phyloP scores from a whole-genome alignment of 92 coral and sea anemone species.

The Hydrozoanthus gracilis region DNA sequence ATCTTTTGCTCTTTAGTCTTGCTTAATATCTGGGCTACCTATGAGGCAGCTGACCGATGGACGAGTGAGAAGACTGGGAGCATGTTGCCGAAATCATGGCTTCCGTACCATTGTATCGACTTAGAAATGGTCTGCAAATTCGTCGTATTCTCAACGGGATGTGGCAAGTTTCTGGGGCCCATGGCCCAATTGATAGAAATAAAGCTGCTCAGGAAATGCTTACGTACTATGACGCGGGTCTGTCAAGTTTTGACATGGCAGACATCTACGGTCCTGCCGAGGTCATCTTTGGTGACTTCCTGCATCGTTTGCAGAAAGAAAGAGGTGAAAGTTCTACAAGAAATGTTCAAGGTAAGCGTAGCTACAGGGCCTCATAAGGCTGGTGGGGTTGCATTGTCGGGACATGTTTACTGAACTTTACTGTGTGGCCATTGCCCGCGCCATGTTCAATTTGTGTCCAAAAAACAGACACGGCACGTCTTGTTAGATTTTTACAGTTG shows the following conservation, averaged over 20 bases:
- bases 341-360: conserved; percentile 76
- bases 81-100: not conserved
- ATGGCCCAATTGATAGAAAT: conserved; percentile 73
- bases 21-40: no score
- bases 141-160: conserved; percentile 84
- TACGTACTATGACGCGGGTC: conserved; percentile 74
- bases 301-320: conserved; percentile 61
- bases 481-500: no score
- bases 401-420: not conserved
- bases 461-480: no score
- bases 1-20: no score
- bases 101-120: conserved; percentile 72
- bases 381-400: not conserved
- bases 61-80: not conserved
- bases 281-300: conserved; percentile 79
- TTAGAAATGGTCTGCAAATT: conserved; percentile 77
- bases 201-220: conserved; percentile 79
- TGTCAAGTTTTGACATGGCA: conserved; percentile 90
- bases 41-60: not conserved
- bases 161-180: conserved; percentile 95
- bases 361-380: not conserved
- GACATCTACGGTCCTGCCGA: conserved; percentile 93
- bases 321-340: conserved; percentile 65
- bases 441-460: no score
- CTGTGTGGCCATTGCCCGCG: not conserved